phyloP scores from a whole-genome alignment of 2,888 invertebrate genomes.

The Scrobipalpa atriplicella region DNA sequence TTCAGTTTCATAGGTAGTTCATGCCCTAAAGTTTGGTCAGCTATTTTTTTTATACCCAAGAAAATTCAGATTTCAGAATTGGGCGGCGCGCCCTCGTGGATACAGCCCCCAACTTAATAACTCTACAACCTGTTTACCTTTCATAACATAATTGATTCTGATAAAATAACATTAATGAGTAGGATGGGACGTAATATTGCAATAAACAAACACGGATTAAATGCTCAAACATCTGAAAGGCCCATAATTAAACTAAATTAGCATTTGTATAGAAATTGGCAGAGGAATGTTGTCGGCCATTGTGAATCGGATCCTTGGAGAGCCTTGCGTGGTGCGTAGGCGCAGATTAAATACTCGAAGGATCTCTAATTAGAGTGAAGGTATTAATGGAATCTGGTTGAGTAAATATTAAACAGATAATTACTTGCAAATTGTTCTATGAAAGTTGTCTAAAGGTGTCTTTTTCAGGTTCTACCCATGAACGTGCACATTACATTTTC shows the following conservation, averaged over 20 bases:
- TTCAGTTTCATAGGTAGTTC: too few relatives aligned
- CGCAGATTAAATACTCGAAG: slow-evolving; percentile 23
- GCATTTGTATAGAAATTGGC: slow-evolving; percentile 24
- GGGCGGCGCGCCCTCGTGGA: too few relatives aligned
- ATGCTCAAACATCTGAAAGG: slow-evolving; percentile 13
- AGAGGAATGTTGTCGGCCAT: slow-evolving; percentile 19
- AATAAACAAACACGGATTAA: slow-evolving; percentile 19
- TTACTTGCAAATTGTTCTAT: too few relatives aligned
- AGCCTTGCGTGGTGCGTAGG: slow-evolving; percentile 19
- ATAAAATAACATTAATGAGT: background rate
- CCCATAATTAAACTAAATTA: slow-evolving; percentile 18
- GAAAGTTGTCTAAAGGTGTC: too few relatives aligned
- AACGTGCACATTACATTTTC: too few relatives aligned
- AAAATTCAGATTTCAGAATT: too few relatives aligned
- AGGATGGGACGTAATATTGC: background rate
- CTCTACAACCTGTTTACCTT: too few relatives aligned
- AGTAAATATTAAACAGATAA: background rate
- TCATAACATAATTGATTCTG: background rate
- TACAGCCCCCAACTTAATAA: too few relatives aligned
- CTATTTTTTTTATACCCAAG: too few relatives aligned
- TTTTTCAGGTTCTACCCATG: too few relatives aligned
- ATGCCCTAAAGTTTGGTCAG: too few relatives aligned
- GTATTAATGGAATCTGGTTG: background rate
- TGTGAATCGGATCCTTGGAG: slow-evolving; percentile 22
- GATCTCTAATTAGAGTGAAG: slow-evolving; percentile 22